A percentile compares a stretch with the other conserved stretches of the same genome.
phyloP scores from a whole-genome alignment of 2,113 vertebrate species.

The Indicator indicator region DNA sequence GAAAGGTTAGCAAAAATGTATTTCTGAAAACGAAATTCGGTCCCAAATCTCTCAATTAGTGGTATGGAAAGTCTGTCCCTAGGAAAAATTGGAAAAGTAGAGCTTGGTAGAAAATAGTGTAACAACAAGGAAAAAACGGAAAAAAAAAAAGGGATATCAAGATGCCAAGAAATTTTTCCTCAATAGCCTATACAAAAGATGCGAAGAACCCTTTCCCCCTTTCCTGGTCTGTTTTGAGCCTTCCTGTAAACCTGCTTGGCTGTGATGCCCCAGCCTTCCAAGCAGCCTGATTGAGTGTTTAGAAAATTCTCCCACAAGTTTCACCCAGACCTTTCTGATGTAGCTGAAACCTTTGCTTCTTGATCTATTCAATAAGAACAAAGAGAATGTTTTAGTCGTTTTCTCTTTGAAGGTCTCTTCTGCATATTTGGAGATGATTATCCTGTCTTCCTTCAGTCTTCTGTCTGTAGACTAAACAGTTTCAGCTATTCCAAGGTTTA shows the following conservation, averaged over 20 bases:
- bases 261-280: neutral
- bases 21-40: neutral
- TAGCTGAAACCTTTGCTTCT: neutral
- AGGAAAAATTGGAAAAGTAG: neutral
- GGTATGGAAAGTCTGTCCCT: neutral
- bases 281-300: neutral
- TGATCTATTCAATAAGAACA: neutral
- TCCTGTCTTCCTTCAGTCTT: neutral
- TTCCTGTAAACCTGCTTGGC: neutral
- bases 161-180: neutral
- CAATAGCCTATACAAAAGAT: neutral
- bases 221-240: neutral
- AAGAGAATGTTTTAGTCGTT: neutral
- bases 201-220: neutral
- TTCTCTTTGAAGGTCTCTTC: neutral
- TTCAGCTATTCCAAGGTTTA: neutral
- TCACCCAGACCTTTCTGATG: neutral
- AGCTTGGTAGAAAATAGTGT: neutral
- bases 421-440: conserved; percentile 41
- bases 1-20: neutral
- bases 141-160: neutral
- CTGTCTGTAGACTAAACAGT: conserved; percentile 49
- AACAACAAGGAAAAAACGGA: neutral
- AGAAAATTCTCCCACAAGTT: neutral
- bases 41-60: neutral